A percentile compares a stretch with the other conserved stretches of the same genome.
These are phyloP conservation scores for Sibirionetta formosa DNA, from an alignment of 2,797 vertebrate genomes.

Conservation along the genomic window DNA sequence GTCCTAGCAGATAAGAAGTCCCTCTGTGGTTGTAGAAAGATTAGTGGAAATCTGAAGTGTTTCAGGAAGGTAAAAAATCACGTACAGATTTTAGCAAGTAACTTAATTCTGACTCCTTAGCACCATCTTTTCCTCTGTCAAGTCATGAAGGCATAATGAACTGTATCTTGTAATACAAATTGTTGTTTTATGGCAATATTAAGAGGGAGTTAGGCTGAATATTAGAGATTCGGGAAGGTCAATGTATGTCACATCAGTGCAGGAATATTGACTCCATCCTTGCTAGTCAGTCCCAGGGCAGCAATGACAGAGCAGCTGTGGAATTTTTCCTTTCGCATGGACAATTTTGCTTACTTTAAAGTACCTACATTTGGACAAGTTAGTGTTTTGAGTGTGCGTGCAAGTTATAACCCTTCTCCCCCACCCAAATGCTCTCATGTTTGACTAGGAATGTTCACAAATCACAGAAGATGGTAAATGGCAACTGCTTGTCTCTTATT, in stretches of 20 bases:
- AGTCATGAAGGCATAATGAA: neutral
- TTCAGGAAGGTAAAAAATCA: neutral
- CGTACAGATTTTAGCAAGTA: neutral
- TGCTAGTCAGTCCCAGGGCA: neutral
- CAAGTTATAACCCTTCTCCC: neutral
- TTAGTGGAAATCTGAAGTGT: neutral
- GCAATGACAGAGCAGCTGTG: neutral
- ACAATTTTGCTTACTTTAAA: neutral
- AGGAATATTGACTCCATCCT: neutral
- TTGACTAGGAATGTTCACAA: neutral
- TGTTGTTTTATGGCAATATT: neutral
- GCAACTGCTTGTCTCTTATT: neutral
- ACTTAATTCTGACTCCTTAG: neutral
- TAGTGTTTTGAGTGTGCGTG: neutral
- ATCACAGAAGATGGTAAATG: neutral
- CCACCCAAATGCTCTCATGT: neutral
- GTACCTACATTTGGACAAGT: neutral
- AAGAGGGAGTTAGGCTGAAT: neutral
- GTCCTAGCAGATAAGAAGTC: neutral
- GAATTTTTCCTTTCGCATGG: neutral
- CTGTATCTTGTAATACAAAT: rapidly evolving
- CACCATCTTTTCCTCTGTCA: neutral
- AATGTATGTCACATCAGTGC: neutral
- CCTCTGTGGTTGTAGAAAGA: neutral
- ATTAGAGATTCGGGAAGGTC: neutral